A percentile compares a stretch with the other conserved stretches of the same genome.
phyloP scores from a whole-genome alignment of 2,888 invertebrate genomes.

The Andrena fulva region DNA sequence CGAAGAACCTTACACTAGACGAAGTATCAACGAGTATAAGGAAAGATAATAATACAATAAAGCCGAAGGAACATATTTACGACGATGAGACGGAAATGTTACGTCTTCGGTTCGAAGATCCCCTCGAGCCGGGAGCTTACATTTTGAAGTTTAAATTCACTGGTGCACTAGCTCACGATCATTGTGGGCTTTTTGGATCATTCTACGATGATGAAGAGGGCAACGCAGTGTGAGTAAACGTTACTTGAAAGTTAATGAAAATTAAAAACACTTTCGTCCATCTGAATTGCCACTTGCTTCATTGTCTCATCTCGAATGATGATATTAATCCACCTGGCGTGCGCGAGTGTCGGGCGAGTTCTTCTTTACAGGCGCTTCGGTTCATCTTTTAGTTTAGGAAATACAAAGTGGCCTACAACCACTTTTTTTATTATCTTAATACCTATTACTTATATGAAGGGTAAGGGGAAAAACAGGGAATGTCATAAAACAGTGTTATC shows the following conservation, averaged over 20 bases:
- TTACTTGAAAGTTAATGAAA: not conserved
- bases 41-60: constrained; percentile 6
- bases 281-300: not conserved
- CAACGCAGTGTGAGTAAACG: constrained; percentile 79
- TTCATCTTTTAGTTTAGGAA: too few species aligned
- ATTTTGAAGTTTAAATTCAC: constrained; percentile 86
- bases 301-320: too few species aligned
- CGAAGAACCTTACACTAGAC: constrained; percentile 21
- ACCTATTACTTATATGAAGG: too few species aligned
- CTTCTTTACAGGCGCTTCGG: too few species aligned
- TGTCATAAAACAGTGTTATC: too few species aligned
- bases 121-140: constrained; percentile 84
- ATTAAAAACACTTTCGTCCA: not conserved
- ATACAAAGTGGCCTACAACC: too few species aligned
- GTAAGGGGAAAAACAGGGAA: too few species aligned
- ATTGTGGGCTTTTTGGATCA: constrained; percentile 88
- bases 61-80: constrained; percentile 41
- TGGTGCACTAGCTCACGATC: constrained; percentile 87
- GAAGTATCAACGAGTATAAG: constrained; percentile 44
- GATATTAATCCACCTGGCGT: too few species aligned
- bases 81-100: constrained; percentile 47
- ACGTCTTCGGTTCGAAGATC: constrained; percentile 51
- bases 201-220: constrained; percentile 69
- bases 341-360: too few species aligned
- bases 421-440: too few species aligned